These are phyloP conservation scores for Lytechinus pictus DNA, from an alignment of 35 echinoderm and acorn worm species.

Conservation along the genomic window DNA sequence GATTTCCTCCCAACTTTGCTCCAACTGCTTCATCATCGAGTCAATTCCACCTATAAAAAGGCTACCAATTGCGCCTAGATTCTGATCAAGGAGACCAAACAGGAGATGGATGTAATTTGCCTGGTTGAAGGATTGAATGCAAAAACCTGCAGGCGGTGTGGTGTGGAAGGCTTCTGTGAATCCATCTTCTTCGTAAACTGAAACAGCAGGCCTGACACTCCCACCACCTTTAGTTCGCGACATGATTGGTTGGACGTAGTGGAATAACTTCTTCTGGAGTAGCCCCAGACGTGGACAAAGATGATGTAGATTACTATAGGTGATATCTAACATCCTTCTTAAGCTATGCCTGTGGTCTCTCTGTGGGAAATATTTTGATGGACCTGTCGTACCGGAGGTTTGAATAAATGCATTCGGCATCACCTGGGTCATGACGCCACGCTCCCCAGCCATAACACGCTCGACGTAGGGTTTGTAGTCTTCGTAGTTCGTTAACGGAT, in stretches of 20 bases:
- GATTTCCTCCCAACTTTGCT: conserved; percentile 69
- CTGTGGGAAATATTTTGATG: neutral
- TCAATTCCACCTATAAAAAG: conserved; percentile 10
- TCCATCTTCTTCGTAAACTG: neutral
- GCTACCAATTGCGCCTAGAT: conserved; percentile 8
- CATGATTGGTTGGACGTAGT: neutral
- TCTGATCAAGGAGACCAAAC: conserved; percentile 60
- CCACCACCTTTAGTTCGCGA: conserved; percentile 30
- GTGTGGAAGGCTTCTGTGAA: neutral
- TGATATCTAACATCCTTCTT: too few relatives aligned
- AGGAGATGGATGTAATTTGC: conserved; percentile 57
- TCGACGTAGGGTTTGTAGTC: conserved; percentile 73
- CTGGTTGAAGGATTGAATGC: conserved; percentile 23
- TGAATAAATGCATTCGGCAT: conserved; percentile 46
- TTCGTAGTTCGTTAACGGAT: conserved; percentile 72
- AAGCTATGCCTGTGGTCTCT: neutral
- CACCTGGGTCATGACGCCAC: conserved; percentile 64
- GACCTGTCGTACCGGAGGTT: conserved; percentile 81
- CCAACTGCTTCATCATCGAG: conserved; percentile 41
- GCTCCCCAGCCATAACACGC: neutral
- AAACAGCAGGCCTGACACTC: neutral
- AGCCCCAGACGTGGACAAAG: neutral
- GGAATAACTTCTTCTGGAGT: conserved; percentile 5
- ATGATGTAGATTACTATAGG: neutral
- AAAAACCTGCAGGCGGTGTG: conserved; percentile 37